Evolutionary conservation across 2,113 vertebrate genomes (phyloP).

Genomic region (Asarcornis scutulata): DNA sequence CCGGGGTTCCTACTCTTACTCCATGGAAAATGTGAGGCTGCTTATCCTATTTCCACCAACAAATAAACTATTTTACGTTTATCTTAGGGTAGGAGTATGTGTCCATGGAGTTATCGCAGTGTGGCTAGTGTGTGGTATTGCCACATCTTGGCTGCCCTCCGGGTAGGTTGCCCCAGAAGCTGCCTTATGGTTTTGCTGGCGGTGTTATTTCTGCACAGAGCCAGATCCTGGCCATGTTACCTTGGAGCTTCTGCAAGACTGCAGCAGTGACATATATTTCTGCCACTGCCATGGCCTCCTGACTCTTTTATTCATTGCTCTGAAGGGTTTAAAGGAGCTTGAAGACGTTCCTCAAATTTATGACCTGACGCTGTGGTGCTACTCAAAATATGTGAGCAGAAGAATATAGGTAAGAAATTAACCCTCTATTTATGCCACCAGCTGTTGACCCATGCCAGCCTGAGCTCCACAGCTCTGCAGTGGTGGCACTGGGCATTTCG

Average conservation of each 20-base stretch:
- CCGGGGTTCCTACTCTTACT: background rate
- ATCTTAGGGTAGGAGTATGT: background rate
- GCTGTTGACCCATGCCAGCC: background rate
- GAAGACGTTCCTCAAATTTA: background rate
- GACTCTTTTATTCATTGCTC: background rate
- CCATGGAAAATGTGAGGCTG: slow-evolving; percentile 52
- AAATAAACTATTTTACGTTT: background rate
- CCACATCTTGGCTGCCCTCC: background rate
- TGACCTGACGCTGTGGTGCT: background rate
- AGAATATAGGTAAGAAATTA: background rate
- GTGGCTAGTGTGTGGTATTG: rapidly evolving
- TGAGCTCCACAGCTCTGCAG: background rate
- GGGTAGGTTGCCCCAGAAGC: background rate
- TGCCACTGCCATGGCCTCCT: background rate
- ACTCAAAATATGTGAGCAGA: background rate
- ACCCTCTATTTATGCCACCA: background rate
- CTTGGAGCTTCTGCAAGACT: background rate
- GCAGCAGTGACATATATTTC: background rate
- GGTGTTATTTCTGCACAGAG: background rate
- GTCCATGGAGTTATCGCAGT: background rate
- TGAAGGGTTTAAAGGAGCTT: background rate
- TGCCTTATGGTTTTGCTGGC: background rate
- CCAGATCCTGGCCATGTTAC: background rate
- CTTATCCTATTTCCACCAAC: background rate
- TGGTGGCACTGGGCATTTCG: background rate